These are phyloP conservation scores for Choreutis nemorana DNA, from an alignment of 2,888 invertebrate species.

Conservation along the genomic window DNA sequence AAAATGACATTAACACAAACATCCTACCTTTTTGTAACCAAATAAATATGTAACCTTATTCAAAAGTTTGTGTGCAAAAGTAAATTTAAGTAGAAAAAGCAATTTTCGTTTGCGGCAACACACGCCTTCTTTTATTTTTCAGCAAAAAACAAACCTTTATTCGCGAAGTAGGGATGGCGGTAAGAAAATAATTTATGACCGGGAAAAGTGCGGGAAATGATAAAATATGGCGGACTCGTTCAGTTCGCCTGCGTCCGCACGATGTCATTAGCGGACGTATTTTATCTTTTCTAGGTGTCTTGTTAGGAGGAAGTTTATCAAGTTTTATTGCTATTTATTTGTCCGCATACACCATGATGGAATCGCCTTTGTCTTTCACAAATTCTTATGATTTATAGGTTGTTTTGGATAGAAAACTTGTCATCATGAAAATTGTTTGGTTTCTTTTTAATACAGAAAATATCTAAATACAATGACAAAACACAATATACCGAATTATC, in stretches of 20 bases:
- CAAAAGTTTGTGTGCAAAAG: too few species aligned
- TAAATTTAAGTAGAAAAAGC: too few species aligned
- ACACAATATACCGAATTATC: too few species aligned
- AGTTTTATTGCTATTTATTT: background rate
- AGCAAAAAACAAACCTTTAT: background rate
- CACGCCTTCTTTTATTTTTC: constrained; percentile 5
- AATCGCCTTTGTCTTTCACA: constrained; percentile 7
- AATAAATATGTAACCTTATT: too few species aligned
- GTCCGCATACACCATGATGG: too few species aligned
- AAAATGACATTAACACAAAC: too few species aligned
- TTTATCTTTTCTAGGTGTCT: background rate
- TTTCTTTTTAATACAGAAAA: too few species aligned
- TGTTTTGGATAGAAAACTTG: background rate
- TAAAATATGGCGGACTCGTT: constrained; percentile 41
- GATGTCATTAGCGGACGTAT: constrained; percentile 43
- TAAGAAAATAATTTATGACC: constrained; percentile 40
- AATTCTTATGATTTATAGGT: background rate
- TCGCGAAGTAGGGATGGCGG: too few species aligned
- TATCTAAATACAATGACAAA: too few species aligned
- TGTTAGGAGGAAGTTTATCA: background rate
- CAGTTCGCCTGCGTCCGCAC: constrained; percentile 30
- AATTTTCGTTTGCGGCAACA: too few species aligned
- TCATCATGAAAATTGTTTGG: constrained; percentile 1
- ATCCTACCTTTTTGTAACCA: too few species aligned
- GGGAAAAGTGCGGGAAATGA: constrained; percentile 43